Evolutionary conservation across 35 echinoderm and acorn worm genomes (phyloP).

Genomic region (Amphiura filiformis): DNA sequence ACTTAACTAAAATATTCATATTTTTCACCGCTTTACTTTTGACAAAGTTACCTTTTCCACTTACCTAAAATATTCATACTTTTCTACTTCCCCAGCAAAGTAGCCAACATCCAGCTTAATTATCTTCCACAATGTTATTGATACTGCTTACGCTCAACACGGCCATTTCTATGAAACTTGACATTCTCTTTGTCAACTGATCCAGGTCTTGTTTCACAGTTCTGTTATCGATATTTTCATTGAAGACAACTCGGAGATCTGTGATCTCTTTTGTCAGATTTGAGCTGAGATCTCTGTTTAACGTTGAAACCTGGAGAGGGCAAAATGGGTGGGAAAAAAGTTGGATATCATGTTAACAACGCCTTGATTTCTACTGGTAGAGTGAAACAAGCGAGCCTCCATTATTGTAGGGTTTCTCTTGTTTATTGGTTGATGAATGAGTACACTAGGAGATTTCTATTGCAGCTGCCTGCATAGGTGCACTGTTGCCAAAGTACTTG

Average conservation of each 20-base stretch:
- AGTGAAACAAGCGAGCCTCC: too few species aligned
- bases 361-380: too few species aligned
- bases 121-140: background rate
- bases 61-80: slow-evolving; percentile 3
- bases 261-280: background rate
- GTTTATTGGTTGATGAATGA: too few species aligned
- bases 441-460: too few species aligned
- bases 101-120: background rate
- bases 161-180: background rate
- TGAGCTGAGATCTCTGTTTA: background rate
- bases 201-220: background rate
- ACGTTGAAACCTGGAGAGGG: background rate
- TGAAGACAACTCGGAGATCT: background rate
- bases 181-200: background rate
- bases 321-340: too few species aligned
- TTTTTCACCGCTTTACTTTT: too few species aligned
- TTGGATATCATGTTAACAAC: too few species aligned
- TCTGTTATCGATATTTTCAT: background rate
- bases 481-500: too few species aligned
- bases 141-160: background rate
- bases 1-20: too few species aligned
- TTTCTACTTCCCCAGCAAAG: background rate
- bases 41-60: too few species aligned
- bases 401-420: too few species aligned
- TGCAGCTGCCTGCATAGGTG: too few species aligned